A percentile compares a stretch with the other conserved stretches of the same genome.
Conservation (phyloP, 2,888 invertebrate genomes). For the Hyposoter didymator region DNA sequence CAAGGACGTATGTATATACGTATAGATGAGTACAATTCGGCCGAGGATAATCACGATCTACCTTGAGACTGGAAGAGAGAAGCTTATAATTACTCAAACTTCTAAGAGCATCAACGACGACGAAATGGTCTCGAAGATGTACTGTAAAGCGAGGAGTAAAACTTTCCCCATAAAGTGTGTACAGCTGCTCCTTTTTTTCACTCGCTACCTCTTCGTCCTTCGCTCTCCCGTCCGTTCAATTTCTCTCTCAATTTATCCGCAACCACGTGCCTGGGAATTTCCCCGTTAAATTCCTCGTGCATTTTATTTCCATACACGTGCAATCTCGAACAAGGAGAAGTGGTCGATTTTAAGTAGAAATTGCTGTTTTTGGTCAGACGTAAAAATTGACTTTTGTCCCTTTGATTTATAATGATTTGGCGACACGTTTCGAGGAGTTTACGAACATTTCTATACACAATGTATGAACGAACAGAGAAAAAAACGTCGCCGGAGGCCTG, state of each 20-base stretch:
- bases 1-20: not conserved
- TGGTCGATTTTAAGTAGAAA: not conserved
- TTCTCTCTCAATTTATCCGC: constrained; percentile 5
- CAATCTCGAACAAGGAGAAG: not conserved
- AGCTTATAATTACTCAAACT: constrained; percentile 67
- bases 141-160: constrained; percentile 45
- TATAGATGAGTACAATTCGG: constrained; percentile 22
- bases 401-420: not conserved
- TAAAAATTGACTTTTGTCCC: constrained; percentile 39
- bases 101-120: constrained; percentile 53
- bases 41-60: constrained; percentile 45
- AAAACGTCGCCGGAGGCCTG: constrained; percentile 11
- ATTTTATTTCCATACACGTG: constrained; percentile 1
- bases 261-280: not conserved
- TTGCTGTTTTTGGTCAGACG: constrained; percentile 9
- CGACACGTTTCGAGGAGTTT: constrained; percentile 1
- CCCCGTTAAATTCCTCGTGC: not conserved
- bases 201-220: not conserved
- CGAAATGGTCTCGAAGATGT: constrained; percentile 60
- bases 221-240: not conserved
- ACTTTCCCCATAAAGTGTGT: constrained; percentile 56
- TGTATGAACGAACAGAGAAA: not conserved
- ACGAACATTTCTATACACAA: constrained; percentile 47
- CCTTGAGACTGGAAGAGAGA: constrained; percentile 12
- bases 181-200: constrained; percentile 1